These are phyloP conservation scores for Psittacus erithacus DNA, from an alignment of 2,113 vertebrate genomes.

Conservation along the genomic window DNA sequence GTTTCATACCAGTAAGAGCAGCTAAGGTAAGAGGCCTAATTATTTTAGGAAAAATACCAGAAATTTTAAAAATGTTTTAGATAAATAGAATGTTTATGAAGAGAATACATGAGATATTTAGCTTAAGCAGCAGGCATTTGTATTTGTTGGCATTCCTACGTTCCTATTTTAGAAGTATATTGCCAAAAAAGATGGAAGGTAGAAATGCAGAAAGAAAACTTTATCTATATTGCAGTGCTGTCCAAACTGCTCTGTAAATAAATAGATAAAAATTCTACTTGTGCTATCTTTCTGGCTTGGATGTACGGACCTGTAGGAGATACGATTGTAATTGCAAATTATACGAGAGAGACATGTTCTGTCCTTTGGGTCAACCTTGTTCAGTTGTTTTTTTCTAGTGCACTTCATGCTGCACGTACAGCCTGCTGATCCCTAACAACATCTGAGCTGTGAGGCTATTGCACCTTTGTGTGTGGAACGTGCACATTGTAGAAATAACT, in stretches of 20 bases:
- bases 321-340: not conserved
- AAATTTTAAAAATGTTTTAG: not conserved
- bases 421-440: not conserved
- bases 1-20: not conserved
- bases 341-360: not conserved
- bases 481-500: not conserved
- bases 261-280: not conserved
- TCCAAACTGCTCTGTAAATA: not conserved
- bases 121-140: not conserved
- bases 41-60: not conserved
- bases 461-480: not conserved
- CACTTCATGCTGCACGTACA: fast-evolving
- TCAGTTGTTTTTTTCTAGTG: not conserved
- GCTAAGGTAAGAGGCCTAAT: not conserved
- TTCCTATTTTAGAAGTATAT: not conserved
- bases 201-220: not conserved
- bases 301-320: not conserved
- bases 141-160: not conserved
- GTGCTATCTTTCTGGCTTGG: not conserved
- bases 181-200: not conserved
- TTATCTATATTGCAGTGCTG: not conserved
- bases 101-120: not conserved
- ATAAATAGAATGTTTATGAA: not conserved
- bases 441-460: not conserved
- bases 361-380: not conserved